These are phyloP conservation scores for Andrena dorsata DNA, from an alignment of 2,888 invertebrate species.

Conservation along the genomic window DNA sequence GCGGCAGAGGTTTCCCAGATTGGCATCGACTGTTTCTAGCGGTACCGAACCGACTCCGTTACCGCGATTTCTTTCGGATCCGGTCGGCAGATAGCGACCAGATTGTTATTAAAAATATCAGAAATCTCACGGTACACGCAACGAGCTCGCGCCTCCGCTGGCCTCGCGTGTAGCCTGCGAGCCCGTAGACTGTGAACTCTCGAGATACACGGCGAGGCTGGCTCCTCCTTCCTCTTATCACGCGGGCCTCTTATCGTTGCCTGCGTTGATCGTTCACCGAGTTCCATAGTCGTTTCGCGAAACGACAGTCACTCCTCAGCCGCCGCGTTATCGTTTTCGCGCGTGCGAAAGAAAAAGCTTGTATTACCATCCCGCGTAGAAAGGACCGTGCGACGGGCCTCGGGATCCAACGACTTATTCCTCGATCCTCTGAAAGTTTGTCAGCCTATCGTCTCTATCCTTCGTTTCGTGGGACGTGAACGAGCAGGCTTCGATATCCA, in stretches of 20 bases:
- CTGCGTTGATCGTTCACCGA: slow-evolving; percentile 41
- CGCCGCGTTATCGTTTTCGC: not conserved
- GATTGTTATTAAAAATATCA: slow-evolving; percentile 77
- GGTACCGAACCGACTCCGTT: slow-evolving; percentile 77
- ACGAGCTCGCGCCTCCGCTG: not conserved
- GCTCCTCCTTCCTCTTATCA: slow-evolving; percentile 31
- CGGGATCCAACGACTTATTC: slow-evolving; percentile 8
- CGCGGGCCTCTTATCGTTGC: slow-evolving; percentile 44
- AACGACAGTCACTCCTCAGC: slow-evolving; percentile 14
- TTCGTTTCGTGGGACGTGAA: not conserved
- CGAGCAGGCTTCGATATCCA: no score
- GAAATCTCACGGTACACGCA: slow-evolving; percentile 66
- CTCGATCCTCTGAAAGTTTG: not conserved
- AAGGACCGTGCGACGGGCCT: not conserved
- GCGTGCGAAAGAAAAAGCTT: not conserved
- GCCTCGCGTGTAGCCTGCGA: not conserved
- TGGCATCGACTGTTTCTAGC: slow-evolving; percentile 75
- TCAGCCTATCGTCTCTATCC: not conserved
- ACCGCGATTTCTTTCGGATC: slow-evolving; percentile 74
- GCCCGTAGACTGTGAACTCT: not conserved
- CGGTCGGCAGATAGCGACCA: slow-evolving; percentile 61
- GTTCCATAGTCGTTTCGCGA: slow-evolving; percentile 25
- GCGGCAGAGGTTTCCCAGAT: slow-evolving; percentile 69
- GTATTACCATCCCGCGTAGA: not conserved
- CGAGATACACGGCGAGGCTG: not conserved